Percentiles rank a stretch among this genome's conserved stretches.
phyloP scores from a whole-genome alignment of 2,113 vertebrate genomes.

The Dasyurus viverrinus region DNA sequence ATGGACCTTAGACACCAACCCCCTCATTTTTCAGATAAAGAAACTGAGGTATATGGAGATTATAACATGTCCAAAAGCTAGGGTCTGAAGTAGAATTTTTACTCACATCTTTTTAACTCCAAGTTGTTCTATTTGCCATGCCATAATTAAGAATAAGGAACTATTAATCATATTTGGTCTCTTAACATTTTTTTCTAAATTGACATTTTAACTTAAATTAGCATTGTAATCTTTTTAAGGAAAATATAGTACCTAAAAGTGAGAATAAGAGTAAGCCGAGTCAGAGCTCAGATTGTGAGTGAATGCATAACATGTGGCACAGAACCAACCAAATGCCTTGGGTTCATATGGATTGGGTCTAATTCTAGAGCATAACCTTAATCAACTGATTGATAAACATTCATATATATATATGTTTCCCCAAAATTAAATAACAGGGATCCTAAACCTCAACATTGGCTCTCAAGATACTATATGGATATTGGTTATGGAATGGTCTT shows the following conservation, averaged over 20 bases:
- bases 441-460: background rate
- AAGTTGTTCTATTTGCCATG: background rate
- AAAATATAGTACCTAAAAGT: background rate
- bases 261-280: background rate
- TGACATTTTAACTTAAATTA: background rate
- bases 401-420: background rate
- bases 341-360: background rate
- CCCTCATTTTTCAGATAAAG: background rate
- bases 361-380: background rate
- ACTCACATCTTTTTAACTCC: background rate
- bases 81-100: background rate
- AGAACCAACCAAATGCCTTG: background rate
- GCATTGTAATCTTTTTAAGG: background rate
- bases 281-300: background rate
- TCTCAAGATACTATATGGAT: background rate
- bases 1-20: background rate
- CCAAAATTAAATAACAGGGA: background rate
- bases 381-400: background rate
- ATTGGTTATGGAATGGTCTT: background rate
- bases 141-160: background rate
- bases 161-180: background rate
- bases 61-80: background rate
- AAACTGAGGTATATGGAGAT: background rate
- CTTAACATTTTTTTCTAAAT: background rate
- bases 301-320: background rate